These are phyloP conservation scores for Nephrotoma guestfalica DNA, from an alignment of 2,888 invertebrate species.

Conservation along the genomic window DNA sequence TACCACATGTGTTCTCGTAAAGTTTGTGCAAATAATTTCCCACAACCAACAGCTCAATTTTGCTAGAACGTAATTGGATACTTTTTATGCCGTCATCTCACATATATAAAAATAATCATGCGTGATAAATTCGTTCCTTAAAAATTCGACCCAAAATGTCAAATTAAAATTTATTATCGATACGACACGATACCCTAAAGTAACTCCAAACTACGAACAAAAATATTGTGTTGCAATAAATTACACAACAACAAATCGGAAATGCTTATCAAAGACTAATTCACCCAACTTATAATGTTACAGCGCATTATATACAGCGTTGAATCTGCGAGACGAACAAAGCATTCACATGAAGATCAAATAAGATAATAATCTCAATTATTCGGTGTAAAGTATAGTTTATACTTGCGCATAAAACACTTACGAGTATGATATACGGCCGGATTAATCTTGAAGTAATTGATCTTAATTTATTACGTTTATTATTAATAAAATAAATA, in stretches of 20 bases:
- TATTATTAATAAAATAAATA: neutral
- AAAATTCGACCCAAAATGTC: neutral
- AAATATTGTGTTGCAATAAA: neutral
- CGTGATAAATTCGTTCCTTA: neutral
- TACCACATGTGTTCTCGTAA: neutral
- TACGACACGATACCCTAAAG: neutral
- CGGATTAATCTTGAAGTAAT: neutral
- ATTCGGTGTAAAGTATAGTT: neutral
- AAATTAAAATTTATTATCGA: neutral
- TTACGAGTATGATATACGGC: neutral
- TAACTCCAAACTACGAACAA: neutral
- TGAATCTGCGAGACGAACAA: neutral
- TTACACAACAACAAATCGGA: neutral
- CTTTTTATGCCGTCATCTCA: neutral
- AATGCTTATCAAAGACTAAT: neutral
- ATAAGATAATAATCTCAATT: neutral
- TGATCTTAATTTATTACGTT: neutral
- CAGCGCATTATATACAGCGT: neutral
- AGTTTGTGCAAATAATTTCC: neutral
- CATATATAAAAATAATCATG: neutral
- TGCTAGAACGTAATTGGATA: neutral
- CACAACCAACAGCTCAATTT: neutral
- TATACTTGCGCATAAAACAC: neutral
- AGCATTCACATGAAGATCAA: neutral
- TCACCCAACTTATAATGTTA: neutral